phyloP scores from a whole-genome alignment of 2,888 invertebrate genomes.

The Byasa hedistus region DNA sequence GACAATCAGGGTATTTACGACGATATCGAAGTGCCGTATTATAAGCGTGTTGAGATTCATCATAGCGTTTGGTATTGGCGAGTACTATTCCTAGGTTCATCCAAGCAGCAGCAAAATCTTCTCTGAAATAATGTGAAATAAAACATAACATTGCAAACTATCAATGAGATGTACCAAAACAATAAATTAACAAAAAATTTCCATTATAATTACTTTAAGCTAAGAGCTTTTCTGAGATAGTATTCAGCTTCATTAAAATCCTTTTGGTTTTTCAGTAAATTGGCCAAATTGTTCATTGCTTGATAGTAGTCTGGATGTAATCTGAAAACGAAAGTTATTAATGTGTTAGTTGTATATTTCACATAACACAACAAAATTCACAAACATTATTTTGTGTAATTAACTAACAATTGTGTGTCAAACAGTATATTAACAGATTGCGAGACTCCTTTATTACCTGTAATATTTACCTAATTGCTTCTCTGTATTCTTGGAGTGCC shows the following conservation, averaged over 20 bases:
- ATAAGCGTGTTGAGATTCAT: slow-evolving; percentile 89
- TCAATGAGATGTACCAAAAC: no score
- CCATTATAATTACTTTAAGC: slow-evolving; percentile 80
- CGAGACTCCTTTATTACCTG: not conserved
- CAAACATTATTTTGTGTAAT: not conserved
- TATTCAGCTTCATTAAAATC: slow-evolving; percentile 85
- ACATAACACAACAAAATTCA: not conserved
- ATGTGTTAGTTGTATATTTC: not conserved
- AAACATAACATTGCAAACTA: not conserved
- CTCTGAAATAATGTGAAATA: slow-evolving; percentile 63
- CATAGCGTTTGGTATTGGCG: slow-evolving; percentile 84
- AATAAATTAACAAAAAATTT: not conserved
- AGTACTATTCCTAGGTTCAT: slow-evolving; percentile 98
- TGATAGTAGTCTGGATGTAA: slow-evolving; percentile 91
- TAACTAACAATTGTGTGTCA: not conserved
- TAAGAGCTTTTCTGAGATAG: slow-evolving; percentile 86
- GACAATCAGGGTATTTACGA: slow-evolving; percentile 92
- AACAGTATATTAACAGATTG: not conserved
- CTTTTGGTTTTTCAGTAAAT: slow-evolving; percentile 87
- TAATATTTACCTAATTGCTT: slow-evolving; percentile 82
- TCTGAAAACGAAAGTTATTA: slow-evolving; percentile 49
- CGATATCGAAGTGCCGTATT: slow-evolving; percentile 87
- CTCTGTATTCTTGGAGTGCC: slow-evolving; percentile 88
- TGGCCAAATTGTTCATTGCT: slow-evolving; percentile 96
- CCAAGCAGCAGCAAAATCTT: slow-evolving; percentile 97